A percentile compares a stretch with the other conserved stretches of the same genome.
Conservation (phyloP, 2,888 invertebrate species). For the Hyles lineata region DNA sequence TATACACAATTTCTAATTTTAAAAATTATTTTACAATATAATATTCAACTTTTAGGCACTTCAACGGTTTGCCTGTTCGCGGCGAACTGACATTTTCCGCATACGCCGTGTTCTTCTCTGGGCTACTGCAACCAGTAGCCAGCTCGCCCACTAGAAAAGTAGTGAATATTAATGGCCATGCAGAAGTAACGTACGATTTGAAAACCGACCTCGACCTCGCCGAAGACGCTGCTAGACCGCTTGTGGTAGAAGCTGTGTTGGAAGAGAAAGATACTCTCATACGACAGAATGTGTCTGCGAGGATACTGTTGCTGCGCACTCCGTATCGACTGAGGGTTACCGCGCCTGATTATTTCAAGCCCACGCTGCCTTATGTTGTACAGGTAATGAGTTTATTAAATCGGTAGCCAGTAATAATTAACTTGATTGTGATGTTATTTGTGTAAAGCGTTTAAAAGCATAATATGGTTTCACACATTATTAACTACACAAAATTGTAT, state of each 20-base stretch:
- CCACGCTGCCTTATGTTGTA: slow-evolving; percentile 92
- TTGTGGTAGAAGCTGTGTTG: slow-evolving; percentile 94
- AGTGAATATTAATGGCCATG: slow-evolving; percentile 86
- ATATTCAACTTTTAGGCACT: slow-evolving; percentile 85
- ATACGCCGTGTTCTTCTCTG: slow-evolving; percentile 92
- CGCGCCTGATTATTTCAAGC: slow-evolving; percentile 94
- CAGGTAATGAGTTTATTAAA: slow-evolving; percentile 63
- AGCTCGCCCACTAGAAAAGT: slow-evolving; percentile 90
- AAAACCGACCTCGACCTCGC: slow-evolving; percentile 89
- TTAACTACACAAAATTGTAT: no score
- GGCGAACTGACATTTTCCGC: slow-evolving; percentile 94
- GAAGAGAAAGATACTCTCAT: slow-evolving; percentile 95
- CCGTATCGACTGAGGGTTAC: slow-evolving; percentile 89
- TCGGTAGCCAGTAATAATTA: no score
- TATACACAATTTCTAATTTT: no score
- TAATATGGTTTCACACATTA: no score
- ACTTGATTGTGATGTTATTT: background rate
- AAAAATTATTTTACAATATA: no score
- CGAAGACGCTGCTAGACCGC: slow-evolving; percentile 91
- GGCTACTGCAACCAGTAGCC: slow-evolving; percentile 91
- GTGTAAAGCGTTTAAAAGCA: no score
- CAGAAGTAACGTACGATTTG: slow-evolving; percentile 90
- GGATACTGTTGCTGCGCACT: slow-evolving; percentile 85
- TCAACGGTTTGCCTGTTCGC: slow-evolving; percentile 93
- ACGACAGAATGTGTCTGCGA: slow-evolving; percentile 90